Evolutionary conservation across 2,888 invertebrate genomes (phyloP), one percentile per base, ranked within the genome.

Genomic region (Drosophila pegasa): DNA sequence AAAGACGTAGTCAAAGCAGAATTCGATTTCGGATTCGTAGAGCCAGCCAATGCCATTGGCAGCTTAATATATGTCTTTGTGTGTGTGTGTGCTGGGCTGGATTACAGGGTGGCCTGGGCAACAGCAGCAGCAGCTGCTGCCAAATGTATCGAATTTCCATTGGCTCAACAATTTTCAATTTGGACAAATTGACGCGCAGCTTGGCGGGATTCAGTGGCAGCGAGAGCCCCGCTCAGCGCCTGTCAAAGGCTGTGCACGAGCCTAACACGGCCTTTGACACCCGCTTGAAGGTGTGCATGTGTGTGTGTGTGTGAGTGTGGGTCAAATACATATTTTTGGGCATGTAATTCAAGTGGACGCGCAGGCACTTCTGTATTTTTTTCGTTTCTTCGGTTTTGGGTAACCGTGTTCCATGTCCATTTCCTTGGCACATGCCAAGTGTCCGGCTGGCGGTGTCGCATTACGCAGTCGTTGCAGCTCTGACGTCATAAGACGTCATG

Each of bases 381-480:
- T n/a, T n/a, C n/a, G n/a, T n/a, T n/a, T n/a, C n/a, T n/a, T n/a
- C n/a, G 80, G 86, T 86, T 86, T 80, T 75, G 52, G 72, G 62
- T 79, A 77, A 37, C 72, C 65, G 50, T 71, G 52, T 66, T 62
- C 25, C 47, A 45, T 68, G 72, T 83, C 74, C 69, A 73, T 87
- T 87, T 87, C 85, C 87, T 67, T 85, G 79, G 85, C 85, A 85
- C 85, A 85, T 76, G 85, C 87, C 87, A 85, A 84, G 79, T 75
- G 74, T 71, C 62, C 65, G 70, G 52, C 47, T 50, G 43, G 18
- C 38, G 65, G 71, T 85, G 69, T 85, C 78, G 59, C 52, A 71
- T 85, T 85, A 67, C 84, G 69, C 6, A 45, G 27, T 10, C 27
- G 27, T 41, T 20, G 18, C 12, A 80, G 80, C 76, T 45, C 68